Evolutionary conservation across 2,888 invertebrate species (phyloP).

Genomic region (Quadroppia sp.): DNA sequence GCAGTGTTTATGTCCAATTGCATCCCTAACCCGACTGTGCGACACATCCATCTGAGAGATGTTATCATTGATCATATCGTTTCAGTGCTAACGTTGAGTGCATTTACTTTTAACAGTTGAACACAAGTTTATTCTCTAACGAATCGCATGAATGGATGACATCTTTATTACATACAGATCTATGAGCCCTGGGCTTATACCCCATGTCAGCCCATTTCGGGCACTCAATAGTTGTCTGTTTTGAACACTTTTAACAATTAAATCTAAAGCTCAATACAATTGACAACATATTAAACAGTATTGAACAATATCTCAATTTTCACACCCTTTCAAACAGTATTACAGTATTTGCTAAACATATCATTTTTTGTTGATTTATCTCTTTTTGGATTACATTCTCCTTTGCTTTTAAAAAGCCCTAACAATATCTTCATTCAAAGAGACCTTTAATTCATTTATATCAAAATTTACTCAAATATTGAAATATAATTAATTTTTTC

Average conservation of each 20-base stretch:
- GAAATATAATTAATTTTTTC: neutral
- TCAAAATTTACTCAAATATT: neutral
- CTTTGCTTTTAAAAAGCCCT: neutral
- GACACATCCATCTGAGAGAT: constrained; percentile 2
- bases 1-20: neutral
- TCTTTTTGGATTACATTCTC: neutral
- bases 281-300: neutral
- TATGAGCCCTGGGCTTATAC: neutral
- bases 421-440: no score
- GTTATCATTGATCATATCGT: constrained; percentile 1
- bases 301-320: neutral
- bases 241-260: neutral
- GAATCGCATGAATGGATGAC: neutral
- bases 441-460: neutral
- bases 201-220: neutral
- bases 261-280: neutral
- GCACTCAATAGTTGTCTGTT: neutral
- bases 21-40: constrained; percentile 1
- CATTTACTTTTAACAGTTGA: neutral
- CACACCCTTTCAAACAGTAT: neutral
- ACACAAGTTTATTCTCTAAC: neutral
- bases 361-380: neutral
- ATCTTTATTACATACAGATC: neutral
- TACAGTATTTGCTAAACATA: neutral
- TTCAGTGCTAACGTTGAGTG: neutral